A percentile compares a stretch with the other conserved stretches of the same genome.
Evolutionary conservation across 2,797 vertebrate species (phyloP).

Genomic region (Chromis chromis): DNA sequence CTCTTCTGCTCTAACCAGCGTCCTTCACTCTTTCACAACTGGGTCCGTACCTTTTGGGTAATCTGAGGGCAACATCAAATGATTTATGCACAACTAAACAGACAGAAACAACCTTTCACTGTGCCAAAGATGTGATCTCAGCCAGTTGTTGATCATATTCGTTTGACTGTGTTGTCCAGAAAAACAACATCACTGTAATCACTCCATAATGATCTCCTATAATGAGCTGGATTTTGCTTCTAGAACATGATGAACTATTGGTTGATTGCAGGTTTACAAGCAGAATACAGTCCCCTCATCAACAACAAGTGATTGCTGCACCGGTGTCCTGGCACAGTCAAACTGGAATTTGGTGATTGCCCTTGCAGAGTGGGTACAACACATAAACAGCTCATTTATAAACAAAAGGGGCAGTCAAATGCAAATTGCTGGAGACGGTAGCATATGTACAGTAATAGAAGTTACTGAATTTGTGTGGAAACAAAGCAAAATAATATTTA

Average conservation of each 20-base stretch:
- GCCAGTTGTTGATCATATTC: background rate
- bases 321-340: slow-evolving; percentile 21
- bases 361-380: slow-evolving; percentile 21
- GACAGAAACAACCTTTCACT: background rate
- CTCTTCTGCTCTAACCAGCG: slow-evolving; percentile 26
- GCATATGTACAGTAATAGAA: background rate
- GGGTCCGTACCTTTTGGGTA: slow-evolving; percentile 7
- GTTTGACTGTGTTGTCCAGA: slow-evolving; percentile 19
- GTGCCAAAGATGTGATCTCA: background rate
- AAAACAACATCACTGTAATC: slow-evolving; percentile 41
- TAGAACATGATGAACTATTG: slow-evolving; percentile 44
- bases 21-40: slow-evolving; percentile 31
- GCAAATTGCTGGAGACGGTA: too few species aligned
- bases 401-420: background rate
- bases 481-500: slow-evolving; percentile 4
- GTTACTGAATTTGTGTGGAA: background rate
- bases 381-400: slow-evolving; percentile 17
- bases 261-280: slow-evolving; percentile 61
- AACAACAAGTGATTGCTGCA: slow-evolving; percentile 54
- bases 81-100: background rate
- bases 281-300: slow-evolving; percentile 33
- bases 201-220: slow-evolving; percentile 43
- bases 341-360: slow-evolving; percentile 39
- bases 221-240: slow-evolving; percentile 47
- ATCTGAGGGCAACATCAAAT: slow-evolving; percentile 17